phyloP scores from a whole-genome alignment of 2,888 invertebrate species.

The Drosophila engyochracea region DNA sequence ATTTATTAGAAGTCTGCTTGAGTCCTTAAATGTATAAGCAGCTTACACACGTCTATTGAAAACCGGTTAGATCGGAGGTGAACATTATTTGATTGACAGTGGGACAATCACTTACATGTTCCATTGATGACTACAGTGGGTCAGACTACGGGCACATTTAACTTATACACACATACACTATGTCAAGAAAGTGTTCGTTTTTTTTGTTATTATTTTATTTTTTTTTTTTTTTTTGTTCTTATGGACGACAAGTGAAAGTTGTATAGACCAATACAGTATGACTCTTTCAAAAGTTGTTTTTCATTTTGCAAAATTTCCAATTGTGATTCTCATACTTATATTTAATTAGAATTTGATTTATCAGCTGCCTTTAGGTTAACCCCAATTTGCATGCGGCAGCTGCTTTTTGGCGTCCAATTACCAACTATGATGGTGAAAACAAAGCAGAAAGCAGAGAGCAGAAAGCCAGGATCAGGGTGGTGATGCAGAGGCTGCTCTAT shows the following conservation, averaged over 20 bases:
- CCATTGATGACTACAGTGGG: not conserved
- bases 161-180: not conserved
- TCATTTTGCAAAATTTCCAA: not conserved
- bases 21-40: not conserved
- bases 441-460: not conserved
- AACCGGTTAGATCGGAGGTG: not conserved
- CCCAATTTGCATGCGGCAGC: slow-evolving; percentile 56
- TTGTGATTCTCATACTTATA: not conserved
- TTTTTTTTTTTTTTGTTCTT: not conserved
- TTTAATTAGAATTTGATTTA: slow-evolving; percentile 49
- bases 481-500: not conserved
- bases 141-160: not conserved
- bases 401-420: slow-evolving; percentile 53
- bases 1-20: not conserved
- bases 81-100: not conserved
- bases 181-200: not conserved
- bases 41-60: not conserved
- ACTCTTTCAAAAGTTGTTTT: not conserved
- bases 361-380: slow-evolving; percentile 28
- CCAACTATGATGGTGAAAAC: not conserved
- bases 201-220: not conserved
- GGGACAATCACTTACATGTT: not conserved
- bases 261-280: not conserved
- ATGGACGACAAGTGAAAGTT: not conserved
- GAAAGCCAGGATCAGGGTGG: slow-evolving; percentile 2